Percentiles rank a stretch among this genome's conserved stretches.
Evolutionary conservation across 2,113 vertebrate genomes (phyloP).

Genomic region (Rhagologus leucostigma): DNA sequence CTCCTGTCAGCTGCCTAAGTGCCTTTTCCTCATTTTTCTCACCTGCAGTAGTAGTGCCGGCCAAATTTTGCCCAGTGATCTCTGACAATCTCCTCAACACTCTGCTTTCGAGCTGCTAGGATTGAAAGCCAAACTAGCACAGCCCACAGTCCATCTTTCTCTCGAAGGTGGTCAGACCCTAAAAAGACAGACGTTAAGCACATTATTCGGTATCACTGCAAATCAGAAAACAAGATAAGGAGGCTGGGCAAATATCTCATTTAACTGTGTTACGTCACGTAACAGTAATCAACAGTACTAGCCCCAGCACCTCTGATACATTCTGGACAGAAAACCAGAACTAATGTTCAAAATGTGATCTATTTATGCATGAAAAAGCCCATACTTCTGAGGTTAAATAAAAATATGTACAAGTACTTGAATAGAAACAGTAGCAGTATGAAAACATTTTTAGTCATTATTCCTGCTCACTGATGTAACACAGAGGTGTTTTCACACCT

Average conservation of each 20-base stretch:
- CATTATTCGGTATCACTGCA: background rate
- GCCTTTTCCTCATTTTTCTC: background rate
- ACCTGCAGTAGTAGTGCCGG: constrained; percentile 97
- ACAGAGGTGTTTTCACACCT: background rate
- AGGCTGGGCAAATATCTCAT: background rate
- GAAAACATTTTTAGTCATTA: background rate
- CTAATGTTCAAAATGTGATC: background rate
- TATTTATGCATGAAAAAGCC: background rate
- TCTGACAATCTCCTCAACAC: constrained; percentile 89
- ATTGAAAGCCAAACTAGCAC: constrained; percentile 95
- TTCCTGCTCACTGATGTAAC: background rate
- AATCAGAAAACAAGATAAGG: background rate
- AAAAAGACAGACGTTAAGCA: background rate
- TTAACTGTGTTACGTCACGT: background rate
- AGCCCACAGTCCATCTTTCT: constrained; percentile 97
- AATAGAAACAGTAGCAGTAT: background rate
- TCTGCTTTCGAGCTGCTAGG: constrained; percentile 86
- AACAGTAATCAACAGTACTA: background rate
- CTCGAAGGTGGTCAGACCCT: constrained; percentile 97
- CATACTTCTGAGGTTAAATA: background rate
- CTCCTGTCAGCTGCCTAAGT: background rate
- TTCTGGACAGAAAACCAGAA: background rate
- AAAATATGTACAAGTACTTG: background rate
- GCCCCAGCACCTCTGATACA: background rate
- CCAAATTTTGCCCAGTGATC: constrained; percentile 97